These are phyloP conservation scores for Dasyprocta punctata DNA, from an alignment of 2,113 vertebrate species.

Conservation along the genomic window DNA sequence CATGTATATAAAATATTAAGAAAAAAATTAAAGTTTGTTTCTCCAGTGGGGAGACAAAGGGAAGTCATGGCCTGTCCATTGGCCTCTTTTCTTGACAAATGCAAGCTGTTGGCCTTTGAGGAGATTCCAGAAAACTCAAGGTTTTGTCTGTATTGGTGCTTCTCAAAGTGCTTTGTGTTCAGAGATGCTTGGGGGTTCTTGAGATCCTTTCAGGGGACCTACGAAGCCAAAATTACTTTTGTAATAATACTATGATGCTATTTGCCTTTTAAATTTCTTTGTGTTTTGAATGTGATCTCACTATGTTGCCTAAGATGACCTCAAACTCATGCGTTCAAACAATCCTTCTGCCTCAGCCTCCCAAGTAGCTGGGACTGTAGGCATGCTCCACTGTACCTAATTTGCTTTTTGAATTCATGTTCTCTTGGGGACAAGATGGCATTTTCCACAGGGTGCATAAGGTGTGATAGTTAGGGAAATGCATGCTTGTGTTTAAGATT, in stretches of 20 bases:
- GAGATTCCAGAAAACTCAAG: neutral
- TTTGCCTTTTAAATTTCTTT: neutral
- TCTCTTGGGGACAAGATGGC: neutral
- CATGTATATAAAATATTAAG: neutral
- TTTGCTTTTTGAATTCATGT: neutral
- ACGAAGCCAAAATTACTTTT: neutral
- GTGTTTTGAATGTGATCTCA: neutral
- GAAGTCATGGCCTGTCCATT: accelerated
- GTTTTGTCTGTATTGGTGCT: neutral
- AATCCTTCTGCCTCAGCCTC: neutral
- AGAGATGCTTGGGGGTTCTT: neutral
- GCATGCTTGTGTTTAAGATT: neutral
- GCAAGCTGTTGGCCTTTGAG: neutral
- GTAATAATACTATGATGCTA: neutral
- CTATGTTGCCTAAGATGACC: neutral
- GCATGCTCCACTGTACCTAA: neutral
- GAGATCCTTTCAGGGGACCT: neutral
- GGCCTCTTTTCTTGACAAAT: neutral
- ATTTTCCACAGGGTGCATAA: neutral
- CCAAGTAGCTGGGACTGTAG: neutral
- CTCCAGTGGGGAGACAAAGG: neutral
- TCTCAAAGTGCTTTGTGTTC: neutral
- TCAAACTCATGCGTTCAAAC: neutral
- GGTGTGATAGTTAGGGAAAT: accelerated
- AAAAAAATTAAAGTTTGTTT: neutral